These are phyloP conservation scores for Gila robusta DNA, from an alignment of 2,797 vertebrate genomes.

Conservation along the genomic window DNA sequence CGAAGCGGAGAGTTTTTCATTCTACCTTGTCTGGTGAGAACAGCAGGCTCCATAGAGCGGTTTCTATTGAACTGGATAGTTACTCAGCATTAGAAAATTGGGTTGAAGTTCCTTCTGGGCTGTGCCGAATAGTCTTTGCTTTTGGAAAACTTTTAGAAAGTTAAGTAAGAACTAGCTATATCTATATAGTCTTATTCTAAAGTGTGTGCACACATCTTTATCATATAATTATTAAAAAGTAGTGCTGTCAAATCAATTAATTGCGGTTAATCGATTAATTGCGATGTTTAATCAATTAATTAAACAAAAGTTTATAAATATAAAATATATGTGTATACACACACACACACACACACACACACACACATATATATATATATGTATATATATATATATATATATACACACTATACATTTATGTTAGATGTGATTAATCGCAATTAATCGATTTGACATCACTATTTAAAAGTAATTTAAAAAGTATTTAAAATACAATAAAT, in stretches of 20 bases:
- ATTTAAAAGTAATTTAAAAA: no score
- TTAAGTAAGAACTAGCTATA: background rate
- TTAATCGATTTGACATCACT: no score
- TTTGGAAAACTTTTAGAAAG: background rate
- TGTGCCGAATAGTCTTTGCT: constrained; percentile 6
- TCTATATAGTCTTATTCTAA: background rate
- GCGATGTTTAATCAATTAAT: no score
- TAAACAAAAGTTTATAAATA: no score
- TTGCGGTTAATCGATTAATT: background rate
- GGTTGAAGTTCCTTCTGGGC: constrained; percentile 23
- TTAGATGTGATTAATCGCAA: no score
- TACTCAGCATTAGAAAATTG: constrained; percentile 29
- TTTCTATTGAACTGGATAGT: constrained; percentile 42
- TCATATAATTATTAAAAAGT: background rate
- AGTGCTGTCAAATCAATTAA: background rate
- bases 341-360: no score
- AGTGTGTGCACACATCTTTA: background rate
- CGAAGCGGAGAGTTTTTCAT: constrained; percentile 35
- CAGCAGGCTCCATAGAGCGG: background rate
- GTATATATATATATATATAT: no score
- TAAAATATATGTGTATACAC: no score
- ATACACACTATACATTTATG: no score
- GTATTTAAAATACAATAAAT: background rate
- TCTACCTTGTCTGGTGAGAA: constrained; percentile 39
- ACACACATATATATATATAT: no score